Evolutionary conservation across 1,140 invertebrate genomes (phyloP), one percentile per base, ranked within the genome.

Genomic region (Sinella curviseta): DNA sequence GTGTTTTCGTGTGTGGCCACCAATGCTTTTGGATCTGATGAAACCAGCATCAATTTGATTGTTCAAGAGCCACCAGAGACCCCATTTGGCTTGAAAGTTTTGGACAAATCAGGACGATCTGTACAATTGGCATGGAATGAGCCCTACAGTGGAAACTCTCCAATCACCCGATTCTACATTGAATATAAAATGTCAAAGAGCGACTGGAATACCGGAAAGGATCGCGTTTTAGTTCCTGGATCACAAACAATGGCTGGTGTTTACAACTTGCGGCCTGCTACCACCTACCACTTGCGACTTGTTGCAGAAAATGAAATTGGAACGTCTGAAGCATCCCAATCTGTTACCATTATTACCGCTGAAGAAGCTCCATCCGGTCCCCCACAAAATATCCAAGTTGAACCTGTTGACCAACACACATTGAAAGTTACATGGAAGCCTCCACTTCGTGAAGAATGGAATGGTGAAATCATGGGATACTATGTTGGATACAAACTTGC

Each of bases 41-140:
- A 97, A 84, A 96, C 96, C 20, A 96, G 94, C 85, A 97, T 97
- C 85, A 96, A 97, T 86, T 92, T 98, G 88, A 96, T 97, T 84
- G 93, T 98, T 80, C 96, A 97, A 92, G 97, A 99, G 90, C 93
- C 93, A 39, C 96, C 97, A 1, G 96, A 98, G 89, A 92, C 95
- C 74, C 96, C 97, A 0, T 94, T 93, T 85, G 94, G 94, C 83
- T 87, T 97, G 24, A 96, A 95, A 87, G 94, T 98, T 28, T 88
- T 97, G 54, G 94, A 97, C 86, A 95, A 96, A 88, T 95, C 94
- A 77, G 96, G 96, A 82, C 90, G 95, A 80, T 93, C 93, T 8
- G 94, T 97, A 65, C 94, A 95, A 85, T 88, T 99, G 1, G 93
- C 93, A 20, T 99, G 97, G 97, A 93, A 93, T 31, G 92, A 94